Evolutionary conservation across 1,140 invertebrate genomes (phyloP).

Genomic region (Oryzaephilus surinamensis): DNA sequence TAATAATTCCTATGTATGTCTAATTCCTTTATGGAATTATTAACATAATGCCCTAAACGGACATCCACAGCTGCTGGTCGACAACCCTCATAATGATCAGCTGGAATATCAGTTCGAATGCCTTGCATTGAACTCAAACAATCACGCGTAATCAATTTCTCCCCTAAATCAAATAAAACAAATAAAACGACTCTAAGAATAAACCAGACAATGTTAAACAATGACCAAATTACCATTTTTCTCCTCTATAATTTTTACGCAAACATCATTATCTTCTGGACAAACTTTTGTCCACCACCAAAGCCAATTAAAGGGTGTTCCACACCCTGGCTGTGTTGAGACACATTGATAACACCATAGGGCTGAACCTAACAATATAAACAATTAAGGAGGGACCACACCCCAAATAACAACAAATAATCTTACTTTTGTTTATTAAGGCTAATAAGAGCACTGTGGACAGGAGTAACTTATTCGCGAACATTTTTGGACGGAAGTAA

Average conservation of each 20-base stretch:
- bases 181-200: neutral
- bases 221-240: constrained; percentile 59
- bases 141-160: constrained; percentile 70
- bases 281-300: constrained; percentile 63
- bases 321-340: constrained; percentile 80
- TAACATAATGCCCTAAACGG: constrained; percentile 74
- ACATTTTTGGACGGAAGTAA: no score
- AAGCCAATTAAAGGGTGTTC: constrained; percentile 72
- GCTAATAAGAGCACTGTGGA: neutral
- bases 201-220: neutral
- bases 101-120: constrained; percentile 77
- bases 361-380: constrained; percentile 33
- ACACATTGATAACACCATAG: constrained; percentile 84
- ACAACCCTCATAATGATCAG: constrained; percentile 85
- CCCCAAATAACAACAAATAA: constrained; percentile 2
- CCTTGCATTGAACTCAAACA: constrained; percentile 71
- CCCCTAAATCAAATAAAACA: constrained; percentile 56
- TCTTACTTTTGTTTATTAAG: neutral
- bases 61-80: constrained; percentile 67
- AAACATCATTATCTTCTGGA: constrained; percentile 74
- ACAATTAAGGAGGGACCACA: constrained; percentile 9
- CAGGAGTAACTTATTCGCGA: no score
- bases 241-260: constrained; percentile 80
- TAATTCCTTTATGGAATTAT: constrained; percentile 74
- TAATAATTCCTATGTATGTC: constrained; percentile 75